These are phyloP conservation scores for Camponotus floridanus DNA, from an alignment of 1,140 invertebrate species.

Conservation along the genomic window DNA sequence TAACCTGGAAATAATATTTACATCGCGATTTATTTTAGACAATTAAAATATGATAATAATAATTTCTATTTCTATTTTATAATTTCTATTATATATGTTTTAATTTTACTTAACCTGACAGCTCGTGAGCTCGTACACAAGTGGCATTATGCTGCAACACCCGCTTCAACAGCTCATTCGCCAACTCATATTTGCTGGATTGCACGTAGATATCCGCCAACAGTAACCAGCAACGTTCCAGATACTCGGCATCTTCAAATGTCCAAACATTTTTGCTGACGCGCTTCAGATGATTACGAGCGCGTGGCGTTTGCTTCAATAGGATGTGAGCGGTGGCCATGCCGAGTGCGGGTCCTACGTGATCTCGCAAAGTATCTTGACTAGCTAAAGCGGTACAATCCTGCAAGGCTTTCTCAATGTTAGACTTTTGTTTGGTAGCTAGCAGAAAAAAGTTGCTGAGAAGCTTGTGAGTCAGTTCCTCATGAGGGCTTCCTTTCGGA, in stretches of 20 bases:
- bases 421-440: conserved; percentile 94
- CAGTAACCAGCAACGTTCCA: conserved; percentile 97
- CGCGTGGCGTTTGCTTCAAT: conserved; percentile 95
- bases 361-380: conserved; percentile 90
- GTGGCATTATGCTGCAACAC: conserved; percentile 96
- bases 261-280: conserved; percentile 96
- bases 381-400: conserved; percentile 93
- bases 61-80: no score
- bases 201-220: conserved; percentile 97
- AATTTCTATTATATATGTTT: neutral
- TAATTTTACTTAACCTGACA: conserved; percentile 82
- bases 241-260: conserved; percentile 97
- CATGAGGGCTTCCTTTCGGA: conserved; percentile 89
- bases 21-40: neutral
- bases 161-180: conserved; percentile 92
- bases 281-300: conserved; percentile 96
- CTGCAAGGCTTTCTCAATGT: conserved; percentile 94
- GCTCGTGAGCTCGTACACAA: conserved; percentile 96
- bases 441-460: conserved; percentile 94
- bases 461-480: conserved; percentile 90
- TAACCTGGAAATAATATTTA: conserved; percentile 86
- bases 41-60: neutral
- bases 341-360: conserved; percentile 96
- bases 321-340: conserved; percentile 95
- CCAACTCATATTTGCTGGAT: conserved; percentile 94